phyloP scores from a whole-genome alignment of 2,797 vertebrate genomes.

The Sparus aurata region DNA sequence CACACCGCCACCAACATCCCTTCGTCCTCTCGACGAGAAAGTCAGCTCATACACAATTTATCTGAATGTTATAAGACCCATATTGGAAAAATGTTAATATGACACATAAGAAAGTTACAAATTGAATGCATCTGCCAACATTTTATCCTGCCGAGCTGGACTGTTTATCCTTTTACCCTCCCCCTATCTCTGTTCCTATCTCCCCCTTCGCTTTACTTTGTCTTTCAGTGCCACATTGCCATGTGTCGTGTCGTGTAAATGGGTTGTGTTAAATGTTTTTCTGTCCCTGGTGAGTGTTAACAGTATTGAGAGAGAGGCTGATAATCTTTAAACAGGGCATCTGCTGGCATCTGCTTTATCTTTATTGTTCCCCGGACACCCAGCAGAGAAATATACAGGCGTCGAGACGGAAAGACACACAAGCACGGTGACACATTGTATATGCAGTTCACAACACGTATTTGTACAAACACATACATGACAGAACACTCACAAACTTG shows the following conservation, averaged over 20 bases:
- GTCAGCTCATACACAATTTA: too few species aligned
- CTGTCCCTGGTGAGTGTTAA: constrained; percentile 94
- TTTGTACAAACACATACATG: neutral
- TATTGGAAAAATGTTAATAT: too few species aligned
- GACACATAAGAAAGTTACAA: too few species aligned
- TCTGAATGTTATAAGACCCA: too few species aligned
- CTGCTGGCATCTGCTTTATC: constrained; percentile 98
- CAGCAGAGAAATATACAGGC: constrained; percentile 66
- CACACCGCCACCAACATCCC: too few species aligned
- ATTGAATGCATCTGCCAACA: too few species aligned
- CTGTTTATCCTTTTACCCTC: neutral
- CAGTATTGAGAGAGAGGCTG: constrained; percentile 91
- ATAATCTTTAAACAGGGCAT: constrained; percentile 97
- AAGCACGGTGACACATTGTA: constrained; percentile 45
- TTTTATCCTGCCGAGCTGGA: too few species aligned
- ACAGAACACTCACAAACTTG: neutral
- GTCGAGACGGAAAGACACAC: constrained; percentile 55
- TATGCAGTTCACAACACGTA: neutral
- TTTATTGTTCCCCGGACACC: constrained; percentile 94
- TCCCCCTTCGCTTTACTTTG: constrained; percentile 40
- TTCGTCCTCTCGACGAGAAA: too few species aligned
- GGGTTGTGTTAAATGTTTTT: constrained; percentile 77
- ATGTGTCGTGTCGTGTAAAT: constrained; percentile 79
- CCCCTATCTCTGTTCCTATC: constrained; percentile 5
- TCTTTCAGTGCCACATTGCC: constrained; percentile 67